Evolutionary conservation across 1,140 invertebrate genomes (phyloP), one percentile per base, ranked within the genome.

Genomic region (Zeugodacus cucurbitae): DNA sequence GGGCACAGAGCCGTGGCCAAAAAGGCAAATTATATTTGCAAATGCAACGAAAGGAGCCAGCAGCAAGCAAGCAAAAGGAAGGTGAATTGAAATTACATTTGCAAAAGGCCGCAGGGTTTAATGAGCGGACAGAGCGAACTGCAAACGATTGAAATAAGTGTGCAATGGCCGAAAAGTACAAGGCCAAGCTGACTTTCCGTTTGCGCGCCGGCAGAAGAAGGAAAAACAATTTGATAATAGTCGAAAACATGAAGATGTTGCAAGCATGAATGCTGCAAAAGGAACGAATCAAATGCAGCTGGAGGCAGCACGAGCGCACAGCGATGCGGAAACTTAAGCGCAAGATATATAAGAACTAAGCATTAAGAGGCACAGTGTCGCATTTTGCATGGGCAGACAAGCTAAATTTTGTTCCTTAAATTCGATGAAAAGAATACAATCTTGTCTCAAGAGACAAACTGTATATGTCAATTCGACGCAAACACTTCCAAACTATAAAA

Each of bases 1-100:
- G 74, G 74, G n/a, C 41, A 22, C 41, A 82, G 5, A 82, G 74
- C 26, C n/a, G n/a, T 48, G 37, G 74, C 41, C 41, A 82, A 82
- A 82, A 82, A 48, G 41, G 22, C 41, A 48, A 82, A 82, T 82
- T 44, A 48, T 82, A 37, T 82, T 82, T 82, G 34, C 29, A 82
- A 82, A 41, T 82, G 74, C 74, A 48, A 48, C 48, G 62, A 29
- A 67, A 32, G 62, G 62, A 67, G n/a, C n/a, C n/a, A 7, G 48
- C 58, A 62, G 22, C 7, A 22, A 62, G 64, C 32, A 20, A 17
- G 10, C 41, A 82, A 48, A 82, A 26, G 41, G 41, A 82, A 48
- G 74, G 41, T 82, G 74, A 82, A 82, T 48, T 82, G 41, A 48
- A 82, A 82, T 82, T 82, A 82, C 74, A 82, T 74, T 82, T 82